Conservation (phyloP, 2,888 invertebrate genomes). For the Cheilosia soror region DNA sequence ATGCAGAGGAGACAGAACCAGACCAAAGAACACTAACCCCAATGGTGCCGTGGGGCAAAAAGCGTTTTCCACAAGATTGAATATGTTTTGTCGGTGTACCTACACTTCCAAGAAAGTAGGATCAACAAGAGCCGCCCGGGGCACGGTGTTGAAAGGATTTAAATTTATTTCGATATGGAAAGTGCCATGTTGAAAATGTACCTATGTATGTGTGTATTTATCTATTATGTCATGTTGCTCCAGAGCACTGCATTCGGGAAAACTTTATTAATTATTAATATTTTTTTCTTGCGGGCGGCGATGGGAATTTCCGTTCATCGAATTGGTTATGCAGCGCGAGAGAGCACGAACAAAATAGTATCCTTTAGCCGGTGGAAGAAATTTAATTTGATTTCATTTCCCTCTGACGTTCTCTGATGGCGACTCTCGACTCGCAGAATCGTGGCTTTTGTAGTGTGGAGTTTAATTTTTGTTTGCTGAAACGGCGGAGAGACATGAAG, state of each 20-base stretch:
- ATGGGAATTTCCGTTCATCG: conserved; percentile 15
- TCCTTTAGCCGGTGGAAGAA: conserved; percentile 27
- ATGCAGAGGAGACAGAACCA: background rate
- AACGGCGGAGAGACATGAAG: conserved; percentile 1
- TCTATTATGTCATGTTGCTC: conserved; percentile 43
- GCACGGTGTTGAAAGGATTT: conserved; percentile 36
- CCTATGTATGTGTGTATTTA: conserved; percentile 17
- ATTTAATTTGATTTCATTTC: conserved; percentile 49
- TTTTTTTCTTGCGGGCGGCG: conserved; percentile 12
- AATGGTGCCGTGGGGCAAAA: conserved; percentile 16
- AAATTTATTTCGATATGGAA: conserved; percentile 55
- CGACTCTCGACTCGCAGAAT: background rate
- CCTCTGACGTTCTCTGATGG: background rate
- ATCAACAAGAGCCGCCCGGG: conserved; percentile 38
- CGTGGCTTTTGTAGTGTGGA: conserved; percentile 35
- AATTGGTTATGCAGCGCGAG: conserved; percentile 2
- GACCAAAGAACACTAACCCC: conserved; percentile 15
- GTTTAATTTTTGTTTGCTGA: background rate
- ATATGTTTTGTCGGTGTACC: conserved; percentile 29
- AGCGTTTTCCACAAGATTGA: conserved; percentile 24
- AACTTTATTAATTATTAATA: conserved; percentile 68
- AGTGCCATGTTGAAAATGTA: conserved; percentile 43
- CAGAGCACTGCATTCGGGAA: conserved; percentile 14
- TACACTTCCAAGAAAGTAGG: conserved; percentile 18
- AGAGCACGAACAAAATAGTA: conserved; percentile 3